Evolutionary conservation across 2,888 invertebrate genomes (phyloP).

Genomic region (Pseudococcus jackbeardsleyi): DNA sequence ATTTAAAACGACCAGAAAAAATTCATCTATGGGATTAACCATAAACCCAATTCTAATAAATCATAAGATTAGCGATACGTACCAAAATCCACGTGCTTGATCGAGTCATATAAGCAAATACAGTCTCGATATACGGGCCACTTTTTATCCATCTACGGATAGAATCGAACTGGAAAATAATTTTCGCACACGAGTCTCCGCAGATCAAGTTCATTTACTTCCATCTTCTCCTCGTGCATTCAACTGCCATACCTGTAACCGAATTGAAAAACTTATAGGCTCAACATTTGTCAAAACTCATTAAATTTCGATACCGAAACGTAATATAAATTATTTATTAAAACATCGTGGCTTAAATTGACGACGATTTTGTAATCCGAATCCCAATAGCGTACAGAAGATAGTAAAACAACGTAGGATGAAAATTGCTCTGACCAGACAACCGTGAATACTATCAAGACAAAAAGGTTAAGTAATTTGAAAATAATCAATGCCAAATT

Average conservation of each 20-base stretch:
- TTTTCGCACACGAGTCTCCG: background rate
- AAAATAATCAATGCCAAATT: conserved; percentile 45
- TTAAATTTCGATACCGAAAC: background rate
- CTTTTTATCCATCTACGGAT: background rate
- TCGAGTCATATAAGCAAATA: background rate
- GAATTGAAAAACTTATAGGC: background rate
- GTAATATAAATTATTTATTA: conserved; percentile 6
- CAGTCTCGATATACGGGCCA: background rate
- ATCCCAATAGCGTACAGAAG: background rate
- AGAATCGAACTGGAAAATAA: background rate
- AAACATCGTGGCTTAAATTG: background rate
- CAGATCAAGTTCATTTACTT: background rate
- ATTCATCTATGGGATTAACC: background rate
- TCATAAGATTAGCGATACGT: background rate
- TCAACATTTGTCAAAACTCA: conserved; percentile 15
- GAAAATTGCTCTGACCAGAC: conserved; percentile 30
- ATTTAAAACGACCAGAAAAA: background rate
- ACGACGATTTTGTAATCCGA: background rate
- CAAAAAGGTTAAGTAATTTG: conserved; percentile 42
- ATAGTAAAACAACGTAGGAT: conserved; percentile 10
- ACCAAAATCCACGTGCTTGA: background rate
- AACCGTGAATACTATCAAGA: conserved; percentile 38
- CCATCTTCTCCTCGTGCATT: background rate
- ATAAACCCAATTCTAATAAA: background rate
- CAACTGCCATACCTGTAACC: background rate